Evolutionary conservation across 2,888 invertebrate species (phyloP).

Genomic region (Lathronympha strigana): DNA sequence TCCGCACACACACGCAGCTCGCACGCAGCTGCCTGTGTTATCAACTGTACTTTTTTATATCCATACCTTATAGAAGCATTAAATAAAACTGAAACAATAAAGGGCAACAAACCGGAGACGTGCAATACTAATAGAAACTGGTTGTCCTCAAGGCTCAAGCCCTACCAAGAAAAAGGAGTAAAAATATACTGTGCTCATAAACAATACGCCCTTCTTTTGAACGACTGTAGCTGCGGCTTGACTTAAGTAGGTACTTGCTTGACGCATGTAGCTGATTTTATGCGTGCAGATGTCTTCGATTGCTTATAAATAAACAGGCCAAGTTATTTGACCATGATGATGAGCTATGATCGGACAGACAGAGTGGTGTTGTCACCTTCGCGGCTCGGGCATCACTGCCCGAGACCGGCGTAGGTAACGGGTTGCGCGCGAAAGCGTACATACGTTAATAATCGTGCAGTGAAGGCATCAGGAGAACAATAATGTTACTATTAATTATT

Average conservation of each 20-base stretch:
- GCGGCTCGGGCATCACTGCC: no score
- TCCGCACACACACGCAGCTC: no score
- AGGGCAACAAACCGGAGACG: constrained; percentile 20
- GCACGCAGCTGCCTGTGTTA: neutral
- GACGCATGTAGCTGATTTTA: constrained; percentile 17
- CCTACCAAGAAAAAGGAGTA: neutral
- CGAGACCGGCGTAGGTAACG: no score
- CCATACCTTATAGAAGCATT: neutral
- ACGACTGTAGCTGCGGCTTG: neutral
- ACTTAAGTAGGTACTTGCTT: neutral
- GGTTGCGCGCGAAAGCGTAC: no score
- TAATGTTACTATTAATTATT: no score
- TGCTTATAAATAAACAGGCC: constrained; percentile 21
- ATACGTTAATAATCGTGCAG: no score
- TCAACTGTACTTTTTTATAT: neutral
- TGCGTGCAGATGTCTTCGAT: constrained; percentile 20
- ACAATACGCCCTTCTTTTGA: neutral
- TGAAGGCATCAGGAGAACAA: no score
- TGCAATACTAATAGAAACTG: constrained; percentile 28
- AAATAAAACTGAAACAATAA: constrained; percentile 24
- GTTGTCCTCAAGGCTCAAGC: constrained; percentile 3
- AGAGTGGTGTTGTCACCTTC: no score
- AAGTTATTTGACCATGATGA: constrained; percentile 1
- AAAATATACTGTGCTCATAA: neutral
- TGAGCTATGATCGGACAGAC: neutral